Percentiles rank a stretch among this genome's conserved stretches.
Conservation (phyloP, 2,888 invertebrate species). For the Caenorhabditis sp. region DNA sequence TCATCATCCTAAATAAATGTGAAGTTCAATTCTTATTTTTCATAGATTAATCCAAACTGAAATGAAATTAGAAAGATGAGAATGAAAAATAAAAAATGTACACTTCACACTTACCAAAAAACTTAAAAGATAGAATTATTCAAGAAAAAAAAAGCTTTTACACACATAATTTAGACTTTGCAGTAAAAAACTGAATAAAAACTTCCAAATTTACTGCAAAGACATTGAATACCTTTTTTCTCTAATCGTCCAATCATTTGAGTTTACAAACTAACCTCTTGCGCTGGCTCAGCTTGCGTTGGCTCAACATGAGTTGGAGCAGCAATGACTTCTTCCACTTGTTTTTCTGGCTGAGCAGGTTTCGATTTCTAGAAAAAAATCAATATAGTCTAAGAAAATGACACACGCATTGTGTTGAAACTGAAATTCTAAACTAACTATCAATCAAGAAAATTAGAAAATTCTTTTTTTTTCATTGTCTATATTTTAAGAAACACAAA, state of each 20-base stretch:
- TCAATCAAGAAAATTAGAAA: not conserved
- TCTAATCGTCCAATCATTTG: not conserved
- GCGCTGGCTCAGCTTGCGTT: not conserved
- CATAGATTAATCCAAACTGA: not conserved
- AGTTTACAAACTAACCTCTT: not conserved
- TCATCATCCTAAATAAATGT: not conserved
- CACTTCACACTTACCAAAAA: too few relatives aligned
- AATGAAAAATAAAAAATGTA: too few relatives aligned
- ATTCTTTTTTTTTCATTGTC: not conserved
- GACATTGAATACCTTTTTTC: not conserved
- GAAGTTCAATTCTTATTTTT: too few relatives aligned
- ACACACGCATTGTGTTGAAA: not conserved
- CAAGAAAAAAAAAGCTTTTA: too few relatives aligned
- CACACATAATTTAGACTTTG: too few relatives aligned
- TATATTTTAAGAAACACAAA: not conserved
- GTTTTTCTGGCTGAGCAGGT: slow-evolving; percentile 3
- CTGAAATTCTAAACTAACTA: not conserved
- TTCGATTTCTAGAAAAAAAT: not conserved
- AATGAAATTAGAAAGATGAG: not conserved
- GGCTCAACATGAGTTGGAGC: slow-evolving; percentile 11
- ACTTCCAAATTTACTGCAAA: too few relatives aligned
- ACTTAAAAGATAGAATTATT: too few relatives aligned
- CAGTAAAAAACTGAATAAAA: too few relatives aligned
- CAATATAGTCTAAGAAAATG: too few relatives aligned
- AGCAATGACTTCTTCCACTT: not conserved